These are phyloP conservation scores for Mesodorylaimus sp. DNA, from an alignment of 2,888 invertebrate species.

Conservation along the genomic window DNA sequence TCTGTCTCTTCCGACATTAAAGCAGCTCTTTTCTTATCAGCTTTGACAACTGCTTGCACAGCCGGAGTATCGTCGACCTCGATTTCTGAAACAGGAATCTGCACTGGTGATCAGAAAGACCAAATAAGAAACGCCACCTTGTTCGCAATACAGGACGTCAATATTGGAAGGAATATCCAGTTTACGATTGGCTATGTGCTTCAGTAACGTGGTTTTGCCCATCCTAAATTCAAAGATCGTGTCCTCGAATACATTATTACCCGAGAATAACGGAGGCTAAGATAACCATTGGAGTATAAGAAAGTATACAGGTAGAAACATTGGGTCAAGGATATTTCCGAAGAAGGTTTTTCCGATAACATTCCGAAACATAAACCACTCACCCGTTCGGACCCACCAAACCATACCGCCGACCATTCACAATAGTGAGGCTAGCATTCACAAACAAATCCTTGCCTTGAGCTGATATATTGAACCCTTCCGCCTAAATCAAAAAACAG, in stretches of 20 bases:
- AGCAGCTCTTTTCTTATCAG: slow-evolving; percentile 68
- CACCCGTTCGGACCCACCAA: slow-evolving; percentile 92
- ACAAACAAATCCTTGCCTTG: slow-evolving; percentile 91
- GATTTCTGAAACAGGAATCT: slow-evolving; percentile 50
- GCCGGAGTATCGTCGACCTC: slow-evolving; percentile 88
- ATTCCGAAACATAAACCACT: too few species aligned
- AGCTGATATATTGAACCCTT: slow-evolving; percentile 91
- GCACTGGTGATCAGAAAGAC: not conserved
- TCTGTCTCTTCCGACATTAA: slow-evolving; percentile 63
- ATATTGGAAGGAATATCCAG: slow-evolving; percentile 88
- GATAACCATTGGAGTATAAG: not conserved
- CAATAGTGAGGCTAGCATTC: slow-evolving; percentile 79
- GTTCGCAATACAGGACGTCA: slow-evolving; percentile 88
- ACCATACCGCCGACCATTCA: slow-evolving; percentile 81
- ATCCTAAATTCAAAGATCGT: slow-evolving; percentile 49
- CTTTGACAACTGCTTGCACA: slow-evolving; percentile 74
- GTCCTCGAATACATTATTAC: slow-evolving; percentile 9
- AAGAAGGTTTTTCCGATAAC: too few species aligned
- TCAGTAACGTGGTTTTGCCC: slow-evolving; percentile 86
- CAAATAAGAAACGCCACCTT: slow-evolving; percentile 28
- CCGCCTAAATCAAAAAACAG: slow-evolving; percentile 35
- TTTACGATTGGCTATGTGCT: slow-evolving; percentile 72
- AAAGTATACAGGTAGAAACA: not conserved
- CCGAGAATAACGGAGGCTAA: not conserved
- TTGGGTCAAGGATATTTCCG: slow-evolving; percentile 2